Evolutionary conservation across 2,797 vertebrate genomes (phyloP).

Genomic region (Gadopsis marmoratus): DNA sequence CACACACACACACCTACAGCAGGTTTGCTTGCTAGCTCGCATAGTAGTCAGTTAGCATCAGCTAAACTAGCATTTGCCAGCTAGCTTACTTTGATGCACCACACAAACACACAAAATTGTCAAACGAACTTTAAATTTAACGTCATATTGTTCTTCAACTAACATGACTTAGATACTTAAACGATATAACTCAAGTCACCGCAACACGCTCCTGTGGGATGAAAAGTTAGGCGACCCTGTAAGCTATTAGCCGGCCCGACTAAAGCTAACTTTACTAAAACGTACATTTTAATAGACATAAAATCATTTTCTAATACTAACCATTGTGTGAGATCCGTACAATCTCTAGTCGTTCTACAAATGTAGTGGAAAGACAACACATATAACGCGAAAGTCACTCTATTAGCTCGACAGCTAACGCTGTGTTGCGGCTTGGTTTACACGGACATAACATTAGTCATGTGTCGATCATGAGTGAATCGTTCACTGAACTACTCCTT

Average conservation of each 20-base stretch:
- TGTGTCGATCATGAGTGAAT: no score
- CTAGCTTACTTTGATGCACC: neutral
- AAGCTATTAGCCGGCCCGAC: neutral
- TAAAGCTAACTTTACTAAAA: neutral
- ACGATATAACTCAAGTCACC: neutral
- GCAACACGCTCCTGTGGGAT: constrained; percentile 8
- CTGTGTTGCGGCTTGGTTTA: constrained; percentile 5
- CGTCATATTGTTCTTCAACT: neutral
- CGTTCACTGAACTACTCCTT: no score
- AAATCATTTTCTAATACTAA: neutral
- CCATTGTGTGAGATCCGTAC: constrained; percentile 42
- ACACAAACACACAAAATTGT: no score
- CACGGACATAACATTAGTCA: constrained; percentile 34
- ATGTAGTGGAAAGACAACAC: neutral
- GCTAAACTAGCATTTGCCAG: neutral
- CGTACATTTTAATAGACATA: neutral
- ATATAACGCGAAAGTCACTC: neutral
- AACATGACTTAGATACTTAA: neutral
- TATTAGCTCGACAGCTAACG: neutral
- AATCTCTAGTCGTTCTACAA: neutral
- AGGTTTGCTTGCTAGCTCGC: neutral
- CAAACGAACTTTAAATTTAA: rapidly evolving
- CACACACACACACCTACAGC: neutral
- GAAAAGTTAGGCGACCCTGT: neutral
- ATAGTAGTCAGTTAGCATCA: constrained; percentile 8